Conservation (phyloP, 1,140 invertebrate species). For the Papilio polyxenes region DNA sequence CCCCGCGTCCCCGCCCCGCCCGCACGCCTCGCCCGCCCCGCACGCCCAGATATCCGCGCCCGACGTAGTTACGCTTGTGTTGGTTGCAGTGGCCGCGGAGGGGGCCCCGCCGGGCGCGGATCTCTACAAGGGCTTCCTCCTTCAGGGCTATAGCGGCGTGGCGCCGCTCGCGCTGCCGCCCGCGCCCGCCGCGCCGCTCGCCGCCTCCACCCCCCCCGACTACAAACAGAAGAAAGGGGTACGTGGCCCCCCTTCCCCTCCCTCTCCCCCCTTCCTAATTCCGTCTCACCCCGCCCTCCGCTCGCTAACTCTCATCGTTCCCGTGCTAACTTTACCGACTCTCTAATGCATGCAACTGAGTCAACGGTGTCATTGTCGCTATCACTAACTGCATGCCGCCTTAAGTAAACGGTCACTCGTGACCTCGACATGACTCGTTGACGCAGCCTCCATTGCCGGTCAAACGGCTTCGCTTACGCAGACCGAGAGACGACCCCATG, state of each 20-base stretch:
- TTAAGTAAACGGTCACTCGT: not conserved
- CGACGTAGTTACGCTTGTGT: conserved; percentile 76
- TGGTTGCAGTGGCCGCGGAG: conserved; percentile 90
- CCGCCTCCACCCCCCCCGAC: conserved; percentile 71
- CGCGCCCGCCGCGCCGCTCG: conserved; percentile 78
- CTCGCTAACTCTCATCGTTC: conserved; percentile 49
- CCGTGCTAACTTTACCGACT: conserved; percentile 40
- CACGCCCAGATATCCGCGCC: conserved; percentile 40
- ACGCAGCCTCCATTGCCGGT: not conserved
- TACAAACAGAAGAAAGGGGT: conserved; percentile 78
- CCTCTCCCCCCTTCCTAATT: conserved; percentile 33
- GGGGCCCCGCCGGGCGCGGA: conserved; percentile 86
- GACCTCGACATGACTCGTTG: not conserved
- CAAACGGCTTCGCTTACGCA: not conserved
- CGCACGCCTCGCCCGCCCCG: conserved; percentile 61
- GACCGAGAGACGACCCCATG: conserved; percentile 32
- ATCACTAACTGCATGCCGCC: conserved; percentile 3
- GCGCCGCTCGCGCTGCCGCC: conserved; percentile 73
- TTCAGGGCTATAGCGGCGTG: conserved; percentile 68
- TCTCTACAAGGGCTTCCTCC: conserved; percentile 89
- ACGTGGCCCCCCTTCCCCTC: conserved; percentile 60
- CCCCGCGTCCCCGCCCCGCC: conserved; percentile 40
- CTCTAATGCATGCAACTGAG: conserved; percentile 38
- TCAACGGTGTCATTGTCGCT: not conserved
- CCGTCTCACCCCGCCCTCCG: conserved; percentile 32